These are phyloP conservation scores for Schlechtendalia chinensis DNA, from an alignment of 1,140 invertebrate species.

Conservation along the genomic window DNA sequence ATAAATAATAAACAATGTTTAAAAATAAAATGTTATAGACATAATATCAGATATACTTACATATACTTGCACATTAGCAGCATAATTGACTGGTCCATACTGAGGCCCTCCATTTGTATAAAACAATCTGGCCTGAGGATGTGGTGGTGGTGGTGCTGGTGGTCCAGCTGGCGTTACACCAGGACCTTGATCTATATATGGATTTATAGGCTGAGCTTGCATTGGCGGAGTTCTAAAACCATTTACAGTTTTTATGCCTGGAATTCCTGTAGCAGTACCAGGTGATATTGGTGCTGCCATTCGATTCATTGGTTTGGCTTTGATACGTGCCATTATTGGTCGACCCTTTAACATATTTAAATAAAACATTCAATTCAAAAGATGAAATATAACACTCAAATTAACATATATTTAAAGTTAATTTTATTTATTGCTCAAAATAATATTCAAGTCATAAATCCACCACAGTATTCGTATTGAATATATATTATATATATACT, in stretches of 20 bases:
- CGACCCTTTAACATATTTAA: slow-evolving; percentile 63
- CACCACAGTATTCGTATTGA: too few relatives aligned
- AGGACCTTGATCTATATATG: slow-evolving; percentile 50
- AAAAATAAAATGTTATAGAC: background rate
- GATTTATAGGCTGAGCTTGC: slow-evolving; percentile 52
- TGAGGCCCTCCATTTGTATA: slow-evolving; percentile 64
- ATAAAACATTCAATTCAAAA: background rate
- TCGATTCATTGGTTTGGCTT: slow-evolving; percentile 77
- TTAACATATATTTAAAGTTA: too few relatives aligned
- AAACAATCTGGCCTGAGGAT: slow-evolving; percentile 61
- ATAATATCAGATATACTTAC: slow-evolving; percentile 60
- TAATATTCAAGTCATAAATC: too few relatives aligned
- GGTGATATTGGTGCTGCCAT: slow-evolving; percentile 60
- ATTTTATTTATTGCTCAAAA: too few relatives aligned
- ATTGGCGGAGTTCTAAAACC: slow-evolving; percentile 64
- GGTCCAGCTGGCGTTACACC: slow-evolving; percentile 51
- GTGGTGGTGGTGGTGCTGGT: slow-evolving; percentile 58
- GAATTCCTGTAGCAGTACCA: slow-evolving; percentile 51
- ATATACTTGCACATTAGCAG: slow-evolving; percentile 67
- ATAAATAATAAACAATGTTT: background rate
- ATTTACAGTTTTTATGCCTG: slow-evolving; percentile 60
- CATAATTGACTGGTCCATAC: slow-evolving; percentile 61
- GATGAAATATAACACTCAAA: too few relatives aligned
- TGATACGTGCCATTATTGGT: slow-evolving; percentile 86
- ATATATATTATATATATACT: too few relatives aligned